Percentiles rank a stretch among this genome's conserved stretches.
Conservation (phyloP, 2,797 vertebrate genomes). For the Oreochromis mossambicus region DNA sequence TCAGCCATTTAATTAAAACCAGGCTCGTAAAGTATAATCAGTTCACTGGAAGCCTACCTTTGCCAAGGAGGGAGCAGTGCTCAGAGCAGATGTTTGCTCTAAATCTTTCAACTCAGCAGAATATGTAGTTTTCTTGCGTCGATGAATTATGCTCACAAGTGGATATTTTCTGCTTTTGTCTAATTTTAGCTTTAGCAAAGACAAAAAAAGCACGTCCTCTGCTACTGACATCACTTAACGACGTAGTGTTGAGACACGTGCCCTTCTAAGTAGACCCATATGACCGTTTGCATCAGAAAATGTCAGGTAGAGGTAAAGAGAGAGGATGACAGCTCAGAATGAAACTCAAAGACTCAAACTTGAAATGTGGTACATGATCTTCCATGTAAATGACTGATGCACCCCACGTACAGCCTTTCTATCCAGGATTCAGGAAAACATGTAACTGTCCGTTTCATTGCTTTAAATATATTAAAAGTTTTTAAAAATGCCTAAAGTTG, state of each 20-base stretch:
- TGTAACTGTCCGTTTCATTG: neutral
- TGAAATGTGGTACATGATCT: neutral
- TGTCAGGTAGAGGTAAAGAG: neutral
- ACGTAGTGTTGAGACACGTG: neutral
- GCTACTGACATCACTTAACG: neutral
- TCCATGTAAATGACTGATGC: neutral
- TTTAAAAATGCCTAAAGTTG: neutral
- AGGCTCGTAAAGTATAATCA: slow-evolving; percentile 45
- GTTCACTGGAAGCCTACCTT: slow-evolving; percentile 26
- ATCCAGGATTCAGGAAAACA: neutral
- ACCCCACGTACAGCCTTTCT: neutral
- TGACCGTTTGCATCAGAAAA: neutral
- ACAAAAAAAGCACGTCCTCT: neutral
- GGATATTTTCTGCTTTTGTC: slow-evolving; percentile 14
- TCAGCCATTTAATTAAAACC: slow-evolving; percentile 64
- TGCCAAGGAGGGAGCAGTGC: slow-evolving; percentile 34
- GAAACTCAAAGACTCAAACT: neutral
- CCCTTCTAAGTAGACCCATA: neutral
- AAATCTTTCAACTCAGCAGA: slow-evolving; percentile 34
- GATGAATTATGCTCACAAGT: slow-evolving; percentile 20
- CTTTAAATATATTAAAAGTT: neutral
- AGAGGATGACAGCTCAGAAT: neutral
- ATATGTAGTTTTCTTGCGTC: slow-evolving; percentile 16
- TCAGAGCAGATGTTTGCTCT: slow-evolving; percentile 56
- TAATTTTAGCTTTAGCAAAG: slow-evolving; percentile 42